Percentiles rank a stretch among this genome's conserved stretches.
Evolutionary conservation across 2,888 invertebrate genomes (phyloP).

Genomic region (Latrodectus hesperus): DNA sequence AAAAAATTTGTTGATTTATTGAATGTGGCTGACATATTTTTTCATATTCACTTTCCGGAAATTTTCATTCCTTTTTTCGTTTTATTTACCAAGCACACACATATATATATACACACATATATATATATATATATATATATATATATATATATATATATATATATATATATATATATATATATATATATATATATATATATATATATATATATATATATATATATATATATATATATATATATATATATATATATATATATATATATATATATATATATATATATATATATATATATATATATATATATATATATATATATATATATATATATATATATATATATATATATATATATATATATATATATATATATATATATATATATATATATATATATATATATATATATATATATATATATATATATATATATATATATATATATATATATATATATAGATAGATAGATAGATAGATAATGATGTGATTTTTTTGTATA

Average conservation of each 20-base stretch:
- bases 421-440: conserved; percentile 3
- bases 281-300: conserved; percentile 14
- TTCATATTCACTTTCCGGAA: too few relatives aligned
- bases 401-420: conserved; percentile 14
- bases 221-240: background rate
- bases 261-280: background rate
- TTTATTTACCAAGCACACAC: background rate
- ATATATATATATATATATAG: too few relatives aligned
- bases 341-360: conserved; percentile 14
- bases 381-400: conserved; percentile 14
- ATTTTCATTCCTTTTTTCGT: too few relatives aligned
- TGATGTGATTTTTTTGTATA: background rate
- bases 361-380: conserved; percentile 14
- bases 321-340: conserved; percentile 14
- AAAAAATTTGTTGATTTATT: too few relatives aligned
- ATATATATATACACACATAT: too few relatives aligned
- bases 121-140: too few relatives aligned
- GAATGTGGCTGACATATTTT: too few relatives aligned
- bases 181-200: too few relatives aligned
- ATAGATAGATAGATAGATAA: too few relatives aligned
- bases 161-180: too few relatives aligned
- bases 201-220: too few relatives aligned
- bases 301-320: conserved; percentile 14
- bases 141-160: too few relatives aligned
- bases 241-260: background rate